These are phyloP conservation scores for Diploptera punctata DNA, from an alignment of 2,888 invertebrate genomes.

Conservation along the genomic window DNA sequence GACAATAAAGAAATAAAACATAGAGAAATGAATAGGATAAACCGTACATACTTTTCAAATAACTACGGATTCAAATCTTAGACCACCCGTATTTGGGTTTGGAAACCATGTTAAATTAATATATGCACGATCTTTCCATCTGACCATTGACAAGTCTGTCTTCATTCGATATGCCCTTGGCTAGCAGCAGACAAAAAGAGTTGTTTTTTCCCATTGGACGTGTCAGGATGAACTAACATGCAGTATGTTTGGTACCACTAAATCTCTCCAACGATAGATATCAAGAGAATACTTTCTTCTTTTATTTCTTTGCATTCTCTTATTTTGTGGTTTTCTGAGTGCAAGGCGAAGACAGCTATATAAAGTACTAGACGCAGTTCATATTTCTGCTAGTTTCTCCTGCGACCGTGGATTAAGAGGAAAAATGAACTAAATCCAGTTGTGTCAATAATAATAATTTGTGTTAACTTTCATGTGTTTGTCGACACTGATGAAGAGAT, in stretches of 20 bases:
- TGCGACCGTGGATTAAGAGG: background rate
- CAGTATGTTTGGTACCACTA: background rate
- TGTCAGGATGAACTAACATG: slow-evolving; percentile 17
- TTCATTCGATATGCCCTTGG: slow-evolving; percentile 6
- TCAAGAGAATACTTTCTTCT: background rate
- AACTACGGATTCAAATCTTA: no score
- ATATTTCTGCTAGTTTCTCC: slow-evolving; percentile 24
- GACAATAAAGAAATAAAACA: no score
- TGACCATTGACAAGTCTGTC: background rate
- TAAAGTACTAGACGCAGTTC: background rate
- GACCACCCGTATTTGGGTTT: slow-evolving; percentile 5
- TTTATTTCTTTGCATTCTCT: background rate
- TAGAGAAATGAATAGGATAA: no score
- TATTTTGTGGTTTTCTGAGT: background rate
- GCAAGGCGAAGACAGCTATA: background rate
- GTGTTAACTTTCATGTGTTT: no score
- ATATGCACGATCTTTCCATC: slow-evolving; percentile 17
- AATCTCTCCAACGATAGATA: slow-evolving; percentile 12
- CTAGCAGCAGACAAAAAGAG: slow-evolving; percentile 17
- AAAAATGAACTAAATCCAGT: background rate
- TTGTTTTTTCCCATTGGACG: slow-evolving; percentile 6
- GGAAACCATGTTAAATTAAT: background rate
- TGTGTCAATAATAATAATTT: no score
- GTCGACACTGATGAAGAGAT: no score
- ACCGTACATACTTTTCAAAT: no score